Evolutionary conservation across 2,113 vertebrate genomes (phyloP), one percentile per base, ranked within the genome.

Genomic region (Chamaetylas fuelleborni): DNA sequence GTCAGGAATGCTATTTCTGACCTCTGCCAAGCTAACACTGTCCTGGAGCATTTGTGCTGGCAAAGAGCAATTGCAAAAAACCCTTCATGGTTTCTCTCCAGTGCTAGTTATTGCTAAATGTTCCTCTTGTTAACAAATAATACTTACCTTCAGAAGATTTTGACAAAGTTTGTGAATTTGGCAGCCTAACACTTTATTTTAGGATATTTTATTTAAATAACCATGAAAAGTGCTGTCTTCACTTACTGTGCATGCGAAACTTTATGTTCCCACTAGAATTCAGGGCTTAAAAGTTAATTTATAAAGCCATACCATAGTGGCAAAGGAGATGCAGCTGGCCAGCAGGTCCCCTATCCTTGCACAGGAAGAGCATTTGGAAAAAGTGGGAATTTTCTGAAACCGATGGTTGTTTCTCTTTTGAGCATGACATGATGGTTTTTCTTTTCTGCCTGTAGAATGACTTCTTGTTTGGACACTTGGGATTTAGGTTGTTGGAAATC

Each of bases 401-500:
- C 18, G 31, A 24, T 20, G 18, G 25, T 42, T 85, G 13, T 36
- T 81, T 71, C n/a, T 67, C 36, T 82, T 38, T 51, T 33, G 36
- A 73, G 58, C 11, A 29, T 1, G 45, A 18, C 29, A 54, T 28
- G 24, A 34, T 58, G 79, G 20, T 36, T 84, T 29, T 50, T 92
- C 67, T 70, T 60, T 70, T 66, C 42, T 70, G 50, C 70, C 67
- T 81, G 40, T 51, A 61, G 81, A 91, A 91, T 60, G 50, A 73
- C 81, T 93, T 71, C 51, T 42, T 91, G 81, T 87, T 95, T 85
- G 89, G 91, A 86, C 72, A 76, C n/a, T 48, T 48, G 53, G 73
- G 56, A 81, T 83, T 93, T 57, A 53, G 56, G 43, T 86, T 88
- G 86, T 48, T 93, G 91, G 77, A 87, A 94, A 88, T 51, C 48